Conservation (phyloP, 2,888 invertebrate species). For the Maniola hyperantus region DNA sequence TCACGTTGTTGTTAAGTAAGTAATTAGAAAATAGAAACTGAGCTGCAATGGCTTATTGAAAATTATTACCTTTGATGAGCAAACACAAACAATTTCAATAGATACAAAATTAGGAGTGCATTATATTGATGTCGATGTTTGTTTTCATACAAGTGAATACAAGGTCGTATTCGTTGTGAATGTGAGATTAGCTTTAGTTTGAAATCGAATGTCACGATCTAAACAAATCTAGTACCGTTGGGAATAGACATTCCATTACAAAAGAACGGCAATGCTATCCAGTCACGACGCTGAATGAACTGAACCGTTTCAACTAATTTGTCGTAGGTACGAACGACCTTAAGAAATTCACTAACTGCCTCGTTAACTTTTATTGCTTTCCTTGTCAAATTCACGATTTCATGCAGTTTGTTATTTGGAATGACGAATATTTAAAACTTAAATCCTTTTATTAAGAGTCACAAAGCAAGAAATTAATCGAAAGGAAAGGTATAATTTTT, state of each 20-base stretch:
- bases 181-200: slow-evolving; percentile 5
- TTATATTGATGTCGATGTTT: not conserved
- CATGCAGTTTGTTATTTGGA: slow-evolving; percentile 10
- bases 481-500: not conserved
- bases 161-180: slow-evolving; percentile 9
- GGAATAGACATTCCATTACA: slow-evolving; percentile 35
- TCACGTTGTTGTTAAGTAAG: not conserved
- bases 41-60: not conserved
- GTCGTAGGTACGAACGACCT: slow-evolving; percentile 36
- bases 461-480: not conserved
- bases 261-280: slow-evolving; percentile 37
- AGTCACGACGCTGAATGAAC: slow-evolving; percentile 36
- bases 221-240: slow-evolving; percentile 31
- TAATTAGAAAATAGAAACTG: not conserved
- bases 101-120: slow-evolving; percentile 1
- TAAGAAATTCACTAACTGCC: slow-evolving; percentile 29
- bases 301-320: slow-evolving; percentile 34
- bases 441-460: not conserved
- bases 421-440: not conserved
- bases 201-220: slow-evolving; percentile 26
- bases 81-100: not conserved
- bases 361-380: slow-evolving; percentile 22
- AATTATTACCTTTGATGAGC: not conserved
- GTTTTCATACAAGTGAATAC: not conserved
- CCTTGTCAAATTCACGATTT: slow-evolving; percentile 21